Conservation (phyloP, 2,113 vertebrate species). For the Actenoides hombroni region DNA sequence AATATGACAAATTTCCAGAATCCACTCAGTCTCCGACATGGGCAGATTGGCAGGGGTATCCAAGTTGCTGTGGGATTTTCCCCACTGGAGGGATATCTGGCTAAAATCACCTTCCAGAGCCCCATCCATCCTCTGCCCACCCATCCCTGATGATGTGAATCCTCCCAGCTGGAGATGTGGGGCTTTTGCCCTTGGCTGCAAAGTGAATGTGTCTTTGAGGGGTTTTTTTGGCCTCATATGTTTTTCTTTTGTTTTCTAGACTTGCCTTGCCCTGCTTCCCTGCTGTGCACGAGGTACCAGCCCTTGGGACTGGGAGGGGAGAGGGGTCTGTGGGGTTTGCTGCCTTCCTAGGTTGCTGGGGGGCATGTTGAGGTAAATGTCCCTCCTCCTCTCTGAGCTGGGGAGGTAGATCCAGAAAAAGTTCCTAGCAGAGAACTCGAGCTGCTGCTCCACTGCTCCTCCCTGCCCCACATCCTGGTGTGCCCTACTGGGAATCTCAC, state of each 20-base stretch:
- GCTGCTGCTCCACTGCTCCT: background rate
- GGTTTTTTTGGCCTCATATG: background rate
- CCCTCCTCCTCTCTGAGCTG: background rate
- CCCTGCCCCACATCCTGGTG: background rate
- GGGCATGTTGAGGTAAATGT: background rate
- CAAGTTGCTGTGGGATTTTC: background rate
- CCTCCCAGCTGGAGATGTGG: background rate
- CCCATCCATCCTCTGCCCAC: too few species aligned
- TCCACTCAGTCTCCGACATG: background rate
- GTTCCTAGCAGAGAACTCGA: background rate
- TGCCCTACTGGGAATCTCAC: background rate
- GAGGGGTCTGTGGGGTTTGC: background rate
- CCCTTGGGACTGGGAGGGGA: background rate
- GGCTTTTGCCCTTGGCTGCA: background rate
- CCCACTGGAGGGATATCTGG: background rate
- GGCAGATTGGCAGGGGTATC: too few species aligned
- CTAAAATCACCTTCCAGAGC: background rate
- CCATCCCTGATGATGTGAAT: background rate
- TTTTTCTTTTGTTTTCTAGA: conserved; percentile 70
- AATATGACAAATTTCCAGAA: background rate
- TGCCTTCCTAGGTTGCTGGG: background rate
- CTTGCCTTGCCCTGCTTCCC: conserved; percentile 88
- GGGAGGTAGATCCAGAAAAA: background rate
- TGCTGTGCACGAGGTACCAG: conserved; percentile 87
- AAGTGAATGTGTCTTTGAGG: background rate